These are phyloP conservation scores for Kryptopterus vitreolus DNA, from an alignment of 2,797 vertebrate species.

Conservation along the genomic window DNA sequence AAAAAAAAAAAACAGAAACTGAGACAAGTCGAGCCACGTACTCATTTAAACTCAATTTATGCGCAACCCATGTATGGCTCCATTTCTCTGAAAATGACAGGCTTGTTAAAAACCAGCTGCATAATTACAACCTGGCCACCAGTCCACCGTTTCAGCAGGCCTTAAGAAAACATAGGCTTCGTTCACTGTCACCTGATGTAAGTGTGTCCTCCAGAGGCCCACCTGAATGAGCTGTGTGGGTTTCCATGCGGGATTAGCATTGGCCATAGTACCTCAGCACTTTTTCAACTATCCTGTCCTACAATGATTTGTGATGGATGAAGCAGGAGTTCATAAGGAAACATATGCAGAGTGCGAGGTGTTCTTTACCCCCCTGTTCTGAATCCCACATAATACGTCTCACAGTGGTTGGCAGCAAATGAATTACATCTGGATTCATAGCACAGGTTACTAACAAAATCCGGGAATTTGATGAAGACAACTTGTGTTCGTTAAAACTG, in stretches of 20 bases:
- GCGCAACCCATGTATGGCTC: conserved; percentile 52
- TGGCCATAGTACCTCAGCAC: conserved; percentile 17
- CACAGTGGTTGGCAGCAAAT: conserved; percentile 6
- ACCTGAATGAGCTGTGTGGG: conserved; percentile 21
- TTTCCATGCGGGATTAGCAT: conserved; percentile 33
- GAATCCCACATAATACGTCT: conserved; percentile 17
- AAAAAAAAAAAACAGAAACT: not conserved
- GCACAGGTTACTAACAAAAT: conserved; percentile 12
- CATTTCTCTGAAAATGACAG: conserved; percentile 57
- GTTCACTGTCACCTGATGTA: conserved; percentile 48
- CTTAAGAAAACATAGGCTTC: conserved; percentile 54
- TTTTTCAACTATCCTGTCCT: conserved; percentile 4
- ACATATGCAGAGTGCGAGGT: not conserved
- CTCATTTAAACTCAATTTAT: conserved; percentile 57
- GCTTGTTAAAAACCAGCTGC: conserved; percentile 55
- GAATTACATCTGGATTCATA: conserved; percentile 31
- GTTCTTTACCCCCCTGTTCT: conserved; percentile 5
- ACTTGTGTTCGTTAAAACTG: conserved; percentile 12
- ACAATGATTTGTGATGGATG: conserved; percentile 12
- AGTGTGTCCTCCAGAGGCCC: conserved; percentile 21
- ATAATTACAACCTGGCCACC: conserved; percentile 55
- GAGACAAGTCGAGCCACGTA: conserved; percentile 30
- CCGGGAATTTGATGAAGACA: not conserved
- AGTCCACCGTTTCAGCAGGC: conserved; percentile 28
- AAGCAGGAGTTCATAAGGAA: not conserved